Base-by-base conservation (phyloP, 2,113 vertebrate genomes). In the Vulpes lagopus region DNA sequence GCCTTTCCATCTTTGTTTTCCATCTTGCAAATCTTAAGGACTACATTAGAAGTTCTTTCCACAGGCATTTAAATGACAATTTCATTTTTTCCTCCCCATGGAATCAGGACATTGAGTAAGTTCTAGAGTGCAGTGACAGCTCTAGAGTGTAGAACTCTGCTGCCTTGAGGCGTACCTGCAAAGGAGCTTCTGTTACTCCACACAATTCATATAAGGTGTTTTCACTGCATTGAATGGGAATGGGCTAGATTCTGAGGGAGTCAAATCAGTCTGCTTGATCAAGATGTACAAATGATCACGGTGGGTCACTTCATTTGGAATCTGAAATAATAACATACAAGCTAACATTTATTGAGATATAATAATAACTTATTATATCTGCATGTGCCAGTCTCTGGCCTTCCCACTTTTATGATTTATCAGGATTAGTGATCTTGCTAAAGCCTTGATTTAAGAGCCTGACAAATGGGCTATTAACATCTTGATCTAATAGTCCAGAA, bases 311-410 rank as follows among this genome's bases (percentile, higher is more conserved):
- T 92, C n/a, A 89, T 80, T 73, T 43, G 73, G 60, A 91, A 94
- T 84, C 35, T 69, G 85, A 79, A 53, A 12, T 32, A 95, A 67
- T 91, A 73, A 60, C 95, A 78, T 91, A 82, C 25, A 89, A 97
- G 95, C 20, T 35, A 83, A 55, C 57, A 88, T 69, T 92, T 90
- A 90, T 8, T 84, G 91, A 81, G 81, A 27, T 79, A 65, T 7
- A 62, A 73, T 64, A 81, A 49, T 57, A 80, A 76, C 81, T 82
- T 81, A 35, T 55, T 85, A 15, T 89, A 73, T 73, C 32, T 76
- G 8, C 55, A 17, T 74, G 8, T 78, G 25, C 30, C 43, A 12
- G 67, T 35, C 14, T 87, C 74, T 82, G 76, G 59, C 35, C 74
- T 78, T 86, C 78, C 67, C 11, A 88, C 20, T 35, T 30, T 90